Base-by-base conservation (phyloP, 2,113 vertebrate genomes). In the Glaucomys volans region DNA sequence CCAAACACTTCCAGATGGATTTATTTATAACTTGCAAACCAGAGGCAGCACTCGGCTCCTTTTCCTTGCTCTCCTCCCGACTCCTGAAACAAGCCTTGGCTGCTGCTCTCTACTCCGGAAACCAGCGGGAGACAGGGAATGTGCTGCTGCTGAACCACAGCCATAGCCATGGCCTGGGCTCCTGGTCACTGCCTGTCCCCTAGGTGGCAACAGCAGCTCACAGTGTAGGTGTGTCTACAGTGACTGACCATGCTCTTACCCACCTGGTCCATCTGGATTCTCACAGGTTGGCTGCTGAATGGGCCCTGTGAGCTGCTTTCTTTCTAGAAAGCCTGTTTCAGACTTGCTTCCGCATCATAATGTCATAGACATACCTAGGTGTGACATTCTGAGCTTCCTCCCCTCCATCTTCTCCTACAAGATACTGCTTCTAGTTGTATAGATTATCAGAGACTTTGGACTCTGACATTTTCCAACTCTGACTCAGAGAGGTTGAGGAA, bases 1-100 rank as follows among this genome's bases (percentile, higher is more conserved):
- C 83, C 96, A 93, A 98, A 97, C 96, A 96, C 90, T 97, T 98
- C 92, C 94, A 95, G 95, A 95, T 97, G 96, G 95, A 92, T 97
- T 96, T 97, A 96, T 97, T 98, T 97, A 95, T 96, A 97, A 97
- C 85, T 96, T 87, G 74, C 83, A 93, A 98, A 96, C 50, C 89
- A 96, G 94, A 97, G 91, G 93, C 95, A 88, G 83, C 22, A 44
- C 83, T 93, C 35, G 1, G 77, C 71, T 74, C 59, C 86, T 94
- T 96, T 91, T 91, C 89, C 64, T 95, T 74, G 66, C n/a, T 93
- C 87, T 88, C 95, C 95, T 96, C 92, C 95, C 94, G n/a, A 86
- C 42, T 89, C 74, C 69, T 87, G 64, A 47, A 97, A 90, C 64
- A 75, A 91, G 87, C 0, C 71, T 93, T 84, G 92, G 92, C 89